Conservation (phyloP, 2,113 vertebrate species). For the Rhinoptilus africanus region DNA sequence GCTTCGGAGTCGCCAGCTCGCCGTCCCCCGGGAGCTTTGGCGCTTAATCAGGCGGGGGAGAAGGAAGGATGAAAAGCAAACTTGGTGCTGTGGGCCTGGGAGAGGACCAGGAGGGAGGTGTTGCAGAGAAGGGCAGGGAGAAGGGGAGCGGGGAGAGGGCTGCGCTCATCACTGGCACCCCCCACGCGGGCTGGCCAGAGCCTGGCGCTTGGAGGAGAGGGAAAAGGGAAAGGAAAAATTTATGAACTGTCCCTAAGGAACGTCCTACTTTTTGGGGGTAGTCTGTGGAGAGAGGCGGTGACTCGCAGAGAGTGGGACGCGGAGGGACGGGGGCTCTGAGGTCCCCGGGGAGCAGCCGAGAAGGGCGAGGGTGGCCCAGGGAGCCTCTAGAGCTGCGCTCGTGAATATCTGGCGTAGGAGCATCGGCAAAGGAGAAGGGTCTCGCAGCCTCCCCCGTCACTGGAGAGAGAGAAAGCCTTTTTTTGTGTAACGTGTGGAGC, state of each 20-base stretch:
- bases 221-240: neutral
- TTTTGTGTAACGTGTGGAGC: neutral
- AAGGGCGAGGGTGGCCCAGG: neutral
- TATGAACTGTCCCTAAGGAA: neutral
- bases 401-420: neutral
- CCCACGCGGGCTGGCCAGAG: rapidly evolving
- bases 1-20: neutral
- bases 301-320: neutral
- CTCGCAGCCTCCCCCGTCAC: neutral
- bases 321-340: neutral
- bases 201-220: neutral
- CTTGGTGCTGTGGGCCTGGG: neutral
- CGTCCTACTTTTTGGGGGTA: rapidly evolving
- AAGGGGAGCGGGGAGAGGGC: neutral
- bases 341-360: neutral
- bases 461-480: neutral
- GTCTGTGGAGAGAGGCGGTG: neutral
- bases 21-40: neutral
- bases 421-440: neutral
- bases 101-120: rapidly evolving
- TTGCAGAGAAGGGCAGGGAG: neutral
- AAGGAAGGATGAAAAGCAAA: neutral
- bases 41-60: neutral
- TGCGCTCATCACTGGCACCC: rapidly evolving
- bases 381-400: neutral